Evolutionary conservation across 2,888 invertebrate species (phyloP), one percentile per base, ranked within the genome.

Genomic region (Zygogramma bicolorata): DNA sequence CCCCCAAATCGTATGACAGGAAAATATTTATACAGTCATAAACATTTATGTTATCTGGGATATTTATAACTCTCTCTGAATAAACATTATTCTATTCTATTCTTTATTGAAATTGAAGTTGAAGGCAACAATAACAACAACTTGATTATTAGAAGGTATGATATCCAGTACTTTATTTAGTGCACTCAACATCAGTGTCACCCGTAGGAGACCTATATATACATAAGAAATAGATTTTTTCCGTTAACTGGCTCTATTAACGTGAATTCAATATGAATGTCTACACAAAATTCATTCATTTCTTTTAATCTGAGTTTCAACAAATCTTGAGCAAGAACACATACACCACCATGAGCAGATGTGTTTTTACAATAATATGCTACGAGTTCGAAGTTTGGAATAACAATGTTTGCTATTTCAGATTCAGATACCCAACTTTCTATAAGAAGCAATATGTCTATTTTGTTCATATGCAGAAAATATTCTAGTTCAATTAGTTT

Each of bases 291-390:
- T 53, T 15, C 29, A 49, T 65, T 49, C 3, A 49, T 49, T 3
- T 53, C 18, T 29, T 15, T 65, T 31, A 15, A 29, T 49, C 53
- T 49, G 10, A 65, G 27, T 27, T 46, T 34, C 4, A 49, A 25
- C 40, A 22, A 10, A 6, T 42, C n/a, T 42, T 46, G 42, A 42
- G 46, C 46, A 63, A 40, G 46, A 63, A 65, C 46, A 49, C 65
- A 65, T 49, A 65, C 46, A 65, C 65, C 63, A 63, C 63, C 63
- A 49, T 65, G 65, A 65, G 53, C 34, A 31, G 5, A 65, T n/a
- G 65, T 65, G 15, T 49, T 65, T 53, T 53, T 65, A n/a, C 65
- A 65, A 20, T 65, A 65, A 65, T 65, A 65, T n/a, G n/a, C n/a
- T n/a, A n/a, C n/a, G n/a, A n/a, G n/a, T n/a, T 31, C 46, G 20